Percentiles rank a stretch among this genome's conserved stretches.
These are phyloP conservation scores for Lophius americanus DNA, from an alignment of 2,797 vertebrate genomes.

Conservation along the genomic window DNA sequence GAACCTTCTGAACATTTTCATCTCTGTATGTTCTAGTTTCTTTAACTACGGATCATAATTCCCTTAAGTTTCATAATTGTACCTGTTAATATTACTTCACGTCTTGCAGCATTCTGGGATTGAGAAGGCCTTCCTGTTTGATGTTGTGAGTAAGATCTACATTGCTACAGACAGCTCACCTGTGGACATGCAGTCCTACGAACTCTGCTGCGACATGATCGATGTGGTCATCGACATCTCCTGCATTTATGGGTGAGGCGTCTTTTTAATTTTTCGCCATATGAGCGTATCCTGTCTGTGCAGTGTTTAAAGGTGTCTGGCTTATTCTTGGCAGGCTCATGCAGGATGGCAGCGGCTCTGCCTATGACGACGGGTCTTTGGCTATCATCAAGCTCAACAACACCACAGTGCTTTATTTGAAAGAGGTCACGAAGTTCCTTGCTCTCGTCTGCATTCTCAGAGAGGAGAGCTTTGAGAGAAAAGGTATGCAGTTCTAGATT, in stretches of 20 bases:
- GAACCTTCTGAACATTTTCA: constrained; percentile 95
- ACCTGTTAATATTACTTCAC: neutral
- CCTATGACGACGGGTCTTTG: constrained; percentile 96
- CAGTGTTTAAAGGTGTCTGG: neutral
- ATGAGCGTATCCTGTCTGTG: neutral
- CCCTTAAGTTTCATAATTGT: neutral
- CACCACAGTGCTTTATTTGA: constrained; percentile 96
- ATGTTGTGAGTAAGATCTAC: constrained; percentile 98
- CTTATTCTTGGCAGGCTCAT: constrained; percentile 81
- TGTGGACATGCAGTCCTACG: constrained; percentile 97
- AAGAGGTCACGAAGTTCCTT: constrained; percentile 97
- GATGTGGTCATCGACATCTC: constrained; percentile 97
- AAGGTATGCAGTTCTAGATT: constrained; percentile 81
- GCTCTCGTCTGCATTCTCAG: constrained; percentile 96
- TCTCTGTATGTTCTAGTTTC: constrained; percentile 84
- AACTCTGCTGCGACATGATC: constrained; percentile 97
- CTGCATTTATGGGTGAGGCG: constrained; percentile 94
- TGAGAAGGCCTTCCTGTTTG: constrained; percentile 96
- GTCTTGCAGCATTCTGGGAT: constrained; percentile 91
- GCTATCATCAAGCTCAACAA: constrained; percentile 99
- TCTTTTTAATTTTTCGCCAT: neutral
- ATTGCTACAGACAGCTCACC: constrained; percentile 97
- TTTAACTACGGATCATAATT: neutral
- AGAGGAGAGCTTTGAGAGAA: constrained; percentile 97
- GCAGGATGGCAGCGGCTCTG: constrained; percentile 92